A percentile compares a stretch with the other conserved stretches of the same genome.
Conservation (phyloP, 2,888 invertebrate species). For the Polia nebulosa region DNA sequence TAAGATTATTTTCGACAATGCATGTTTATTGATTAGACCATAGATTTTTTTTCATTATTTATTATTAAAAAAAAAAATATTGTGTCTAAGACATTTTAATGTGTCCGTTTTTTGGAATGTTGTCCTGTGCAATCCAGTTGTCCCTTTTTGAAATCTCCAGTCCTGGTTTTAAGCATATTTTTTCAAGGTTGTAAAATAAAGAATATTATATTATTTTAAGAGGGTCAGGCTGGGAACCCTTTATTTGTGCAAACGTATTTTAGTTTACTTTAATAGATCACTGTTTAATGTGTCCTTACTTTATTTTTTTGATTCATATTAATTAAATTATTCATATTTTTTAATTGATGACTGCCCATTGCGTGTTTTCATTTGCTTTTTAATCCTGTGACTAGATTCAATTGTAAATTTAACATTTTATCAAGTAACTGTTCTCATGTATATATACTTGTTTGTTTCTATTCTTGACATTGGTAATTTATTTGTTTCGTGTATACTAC, state of each 20-base stretch:
- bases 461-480: constrained; percentile 8
- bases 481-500: neutral
- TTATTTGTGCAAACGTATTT: constrained; percentile 49
- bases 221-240: constrained; percentile 34
- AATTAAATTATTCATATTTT: constrained; percentile 46
- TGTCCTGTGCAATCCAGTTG: constrained; percentile 52
- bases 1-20: constrained; percentile 44
- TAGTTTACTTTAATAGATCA: constrained; percentile 31
- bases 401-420: constrained; percentile 36
- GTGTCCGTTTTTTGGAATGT: constrained; percentile 65
- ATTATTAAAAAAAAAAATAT: constrained; percentile 22
- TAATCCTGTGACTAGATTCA: constrained; percentile 44
- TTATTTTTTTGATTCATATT: constrained; percentile 41
- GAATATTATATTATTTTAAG: constrained; percentile 1
- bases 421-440: neutral
- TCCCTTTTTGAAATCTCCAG: constrained; percentile 17
- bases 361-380: constrained; percentile 49
- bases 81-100: constrained; percentile 44
- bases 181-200: constrained; percentile 33
- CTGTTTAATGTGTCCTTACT: constrained; percentile 18
- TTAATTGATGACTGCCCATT: constrained; percentile 40
- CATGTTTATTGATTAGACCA: constrained; percentile 33
- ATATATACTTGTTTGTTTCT: neutral
- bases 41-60: constrained; percentile 29
- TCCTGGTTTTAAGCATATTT: constrained; percentile 6